Percentiles rank a stretch among this genome's conserved stretches.
Evolutionary conservation across 2,113 vertebrate genomes (phyloP).

Genomic region (Tupaia tana): DNA sequence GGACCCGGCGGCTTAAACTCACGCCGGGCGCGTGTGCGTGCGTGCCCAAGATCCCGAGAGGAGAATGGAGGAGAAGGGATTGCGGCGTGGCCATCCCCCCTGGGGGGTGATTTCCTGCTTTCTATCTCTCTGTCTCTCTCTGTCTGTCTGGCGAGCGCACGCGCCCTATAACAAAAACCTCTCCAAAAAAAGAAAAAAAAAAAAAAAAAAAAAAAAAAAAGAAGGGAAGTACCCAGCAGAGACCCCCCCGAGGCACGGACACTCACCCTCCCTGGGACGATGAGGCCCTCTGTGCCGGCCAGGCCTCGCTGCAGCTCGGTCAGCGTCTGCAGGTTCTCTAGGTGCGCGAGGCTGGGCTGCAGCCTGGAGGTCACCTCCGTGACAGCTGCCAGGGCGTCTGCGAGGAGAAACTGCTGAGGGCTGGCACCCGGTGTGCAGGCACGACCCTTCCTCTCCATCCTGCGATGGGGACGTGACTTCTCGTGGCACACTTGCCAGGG

Average conservation of each 20-base stretch:
- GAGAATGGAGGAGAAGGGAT: too few species aligned
- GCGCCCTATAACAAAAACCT: too few species aligned
- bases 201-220: too few species aligned
- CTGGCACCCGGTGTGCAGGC: accelerated
- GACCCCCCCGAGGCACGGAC: too few species aligned
- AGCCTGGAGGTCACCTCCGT: constrained; percentile 91
- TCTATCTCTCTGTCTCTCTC: too few species aligned
- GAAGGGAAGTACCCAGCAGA: not conserved
- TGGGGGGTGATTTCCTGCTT: too few species aligned
- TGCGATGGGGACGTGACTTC: not conserved
- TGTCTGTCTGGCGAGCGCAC: too few species aligned
- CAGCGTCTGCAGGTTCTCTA: constrained; percentile 98
- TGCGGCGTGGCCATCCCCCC: too few species aligned
- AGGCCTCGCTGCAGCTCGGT: constrained; percentile 96
- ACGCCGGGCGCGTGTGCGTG: too few species aligned
- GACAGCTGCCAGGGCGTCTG: constrained; percentile 93
- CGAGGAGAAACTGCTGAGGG: not conserved
- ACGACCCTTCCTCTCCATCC: not conserved
- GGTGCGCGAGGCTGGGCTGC: constrained; percentile 92
- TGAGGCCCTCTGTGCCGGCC: constrained; percentile 93
- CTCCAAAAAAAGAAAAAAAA: too few species aligned
- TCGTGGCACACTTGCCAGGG: not conserved
- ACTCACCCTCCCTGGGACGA: constrained; percentile 92
- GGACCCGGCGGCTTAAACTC: too few species aligned
- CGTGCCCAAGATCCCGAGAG: too few species aligned